A percentile compares a stretch with the other conserved stretches of the same genome.
These are phyloP conservation scores for Rhodeus uyekii DNA, from an alignment of 2,797 vertebrate genomes.

Conservation along the genomic window DNA sequence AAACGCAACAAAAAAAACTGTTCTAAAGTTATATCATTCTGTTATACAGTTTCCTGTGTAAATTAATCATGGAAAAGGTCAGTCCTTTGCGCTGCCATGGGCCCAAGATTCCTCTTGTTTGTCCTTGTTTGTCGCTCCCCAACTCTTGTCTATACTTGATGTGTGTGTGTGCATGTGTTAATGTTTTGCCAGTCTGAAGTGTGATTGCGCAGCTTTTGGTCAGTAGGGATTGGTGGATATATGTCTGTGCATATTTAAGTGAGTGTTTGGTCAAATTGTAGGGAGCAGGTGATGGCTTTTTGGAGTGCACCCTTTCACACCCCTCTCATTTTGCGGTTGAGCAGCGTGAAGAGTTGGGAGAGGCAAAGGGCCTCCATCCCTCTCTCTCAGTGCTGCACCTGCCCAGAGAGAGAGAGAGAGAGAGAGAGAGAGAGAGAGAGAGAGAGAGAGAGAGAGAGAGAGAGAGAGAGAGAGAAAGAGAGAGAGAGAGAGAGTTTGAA, in stretches of 20 bases:
- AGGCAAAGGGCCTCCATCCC: conserved; percentile 77
- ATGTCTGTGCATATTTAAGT: conserved; percentile 63
- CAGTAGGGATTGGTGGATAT: conserved; percentile 59
- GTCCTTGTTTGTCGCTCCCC: neutral
- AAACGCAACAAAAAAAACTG: neutral
- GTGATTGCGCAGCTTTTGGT: conserved; percentile 59
- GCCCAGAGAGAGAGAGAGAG: conserved; percentile 62
- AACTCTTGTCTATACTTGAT: neutral
- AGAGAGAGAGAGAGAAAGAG: conserved; percentile 52
- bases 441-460: conserved; percentile 54
- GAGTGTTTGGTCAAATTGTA: conserved; percentile 55
- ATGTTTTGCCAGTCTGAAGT: conserved; percentile 25
- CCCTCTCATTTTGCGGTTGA: conserved; percentile 81
- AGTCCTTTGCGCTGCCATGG: neutral
- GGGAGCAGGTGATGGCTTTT: conserved; percentile 85
- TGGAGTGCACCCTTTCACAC: conserved; percentile 82
- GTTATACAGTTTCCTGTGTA: neutral
- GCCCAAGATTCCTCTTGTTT: neutral
- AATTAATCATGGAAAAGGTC: too few species aligned
- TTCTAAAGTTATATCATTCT: neutral
- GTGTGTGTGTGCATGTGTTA: conserved; percentile 16
- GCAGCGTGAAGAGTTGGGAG: conserved; percentile 84
- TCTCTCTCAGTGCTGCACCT: conserved; percentile 80
- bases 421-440: conserved; percentile 49
- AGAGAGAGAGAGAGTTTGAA: conserved; percentile 27